Percentiles rank a stretch among this genome's conserved stretches.
phyloP scores from a whole-genome alignment of 2,888 invertebrate genomes.

The Ephialtes manifestator region DNA sequence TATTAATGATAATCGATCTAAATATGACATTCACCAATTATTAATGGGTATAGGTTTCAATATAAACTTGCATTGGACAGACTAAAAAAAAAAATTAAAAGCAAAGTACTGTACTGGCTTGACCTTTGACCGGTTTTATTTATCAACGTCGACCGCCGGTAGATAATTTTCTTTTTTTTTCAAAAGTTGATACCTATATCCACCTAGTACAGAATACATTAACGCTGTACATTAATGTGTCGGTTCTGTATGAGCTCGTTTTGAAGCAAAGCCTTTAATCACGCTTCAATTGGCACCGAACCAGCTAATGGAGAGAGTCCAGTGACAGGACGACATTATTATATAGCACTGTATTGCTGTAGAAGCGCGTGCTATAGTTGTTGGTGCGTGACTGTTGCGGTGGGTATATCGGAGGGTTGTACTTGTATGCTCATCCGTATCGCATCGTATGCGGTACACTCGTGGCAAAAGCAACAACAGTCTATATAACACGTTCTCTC shows the following conservation, averaged over 20 bases:
- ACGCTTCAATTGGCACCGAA: constrained; percentile 77
- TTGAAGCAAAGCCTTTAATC: constrained; percentile 69
- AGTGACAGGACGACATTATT: constrained; percentile 39
- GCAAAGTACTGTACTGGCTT: background rate
- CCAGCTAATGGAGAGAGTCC: constrained; percentile 74
- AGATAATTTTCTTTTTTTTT: background rate
- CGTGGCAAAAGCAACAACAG: constrained; percentile 28
- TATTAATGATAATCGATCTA: too few relatives aligned
- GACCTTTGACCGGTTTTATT: background rate
- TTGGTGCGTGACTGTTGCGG: constrained; percentile 56
- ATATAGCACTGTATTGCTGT: constrained; percentile 12
- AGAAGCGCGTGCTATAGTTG: constrained; percentile 35
- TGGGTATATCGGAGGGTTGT: constrained; percentile 40
- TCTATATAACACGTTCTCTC: constrained; percentile 33
- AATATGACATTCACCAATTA: background rate
- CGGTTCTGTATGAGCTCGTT: background rate
- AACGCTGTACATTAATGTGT: background rate
- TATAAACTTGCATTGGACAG: background rate
- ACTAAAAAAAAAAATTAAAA: background rate
- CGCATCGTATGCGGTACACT: constrained; percentile 48
- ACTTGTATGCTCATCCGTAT: constrained; percentile 60
- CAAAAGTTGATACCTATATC: background rate
- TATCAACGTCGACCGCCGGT: background rate
- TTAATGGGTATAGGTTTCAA: background rate
- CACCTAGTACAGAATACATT: background rate